Conservation (phyloP, 2,113 vertebrate species). For the Archilochus colubris region DNA sequence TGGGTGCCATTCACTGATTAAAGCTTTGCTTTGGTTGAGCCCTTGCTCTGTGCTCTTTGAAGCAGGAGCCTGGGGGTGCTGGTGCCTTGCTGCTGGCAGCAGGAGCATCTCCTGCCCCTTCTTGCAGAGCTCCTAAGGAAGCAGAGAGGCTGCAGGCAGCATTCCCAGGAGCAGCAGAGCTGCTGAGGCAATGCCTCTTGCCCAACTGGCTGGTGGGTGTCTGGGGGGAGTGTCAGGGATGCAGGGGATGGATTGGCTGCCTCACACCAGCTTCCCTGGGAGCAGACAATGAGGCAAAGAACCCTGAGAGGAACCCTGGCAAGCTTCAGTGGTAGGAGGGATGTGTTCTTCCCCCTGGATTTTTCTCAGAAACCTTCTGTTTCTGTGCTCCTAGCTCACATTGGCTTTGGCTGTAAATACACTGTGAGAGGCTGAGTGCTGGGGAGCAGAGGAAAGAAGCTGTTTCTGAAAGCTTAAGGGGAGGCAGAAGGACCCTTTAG, state of each 20-base stretch:
- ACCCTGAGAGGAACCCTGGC: background rate
- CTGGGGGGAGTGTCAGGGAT: slow-evolving; percentile 13
- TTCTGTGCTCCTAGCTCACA: background rate
- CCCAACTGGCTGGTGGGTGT: slow-evolving; percentile 12
- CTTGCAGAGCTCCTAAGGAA: background rate
- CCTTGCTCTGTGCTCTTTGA: background rate
- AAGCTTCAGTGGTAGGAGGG: background rate
- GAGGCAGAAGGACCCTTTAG: background rate
- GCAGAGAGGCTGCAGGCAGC: background rate
- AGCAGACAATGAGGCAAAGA: slow-evolving; percentile 22
- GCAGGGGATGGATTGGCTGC: slow-evolving; percentile 36
- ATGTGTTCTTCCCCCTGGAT: background rate
- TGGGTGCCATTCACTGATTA: background rate
- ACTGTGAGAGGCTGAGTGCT: background rate
- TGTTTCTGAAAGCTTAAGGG: background rate
- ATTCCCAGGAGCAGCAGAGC: background rate
- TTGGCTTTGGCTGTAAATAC: background rate
- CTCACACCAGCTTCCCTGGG: background rate
- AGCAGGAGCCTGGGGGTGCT: background rate
- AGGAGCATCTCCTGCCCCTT: background rate
- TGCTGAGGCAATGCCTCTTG: background rate
- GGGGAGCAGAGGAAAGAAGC: background rate
- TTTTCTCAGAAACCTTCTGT: slow-evolving; percentile 1
- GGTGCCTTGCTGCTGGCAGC: background rate
- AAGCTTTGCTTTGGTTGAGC: background rate